Conservation (phyloP, 2,113 vertebrate genomes). For the Spea bombifrons region DNA sequence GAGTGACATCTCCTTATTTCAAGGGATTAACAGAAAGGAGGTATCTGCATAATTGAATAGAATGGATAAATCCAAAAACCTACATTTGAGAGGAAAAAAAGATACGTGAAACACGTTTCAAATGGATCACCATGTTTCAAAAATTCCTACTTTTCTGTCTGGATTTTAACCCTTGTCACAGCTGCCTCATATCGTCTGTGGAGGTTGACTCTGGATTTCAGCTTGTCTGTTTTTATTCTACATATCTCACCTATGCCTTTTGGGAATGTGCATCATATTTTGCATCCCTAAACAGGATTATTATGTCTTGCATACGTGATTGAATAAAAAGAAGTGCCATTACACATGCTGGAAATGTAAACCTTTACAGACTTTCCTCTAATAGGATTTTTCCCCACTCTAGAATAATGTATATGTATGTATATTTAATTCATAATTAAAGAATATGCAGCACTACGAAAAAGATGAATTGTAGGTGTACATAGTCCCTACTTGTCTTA, state of each 20-base stretch:
- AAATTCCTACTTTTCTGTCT: constrained; percentile 23
- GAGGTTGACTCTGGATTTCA: constrained; percentile 26
- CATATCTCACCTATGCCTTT: not conserved
- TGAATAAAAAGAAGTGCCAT: not conserved
- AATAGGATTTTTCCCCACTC: too few relatives aligned
- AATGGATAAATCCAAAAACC: not conserved
- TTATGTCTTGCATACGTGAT: not conserved
- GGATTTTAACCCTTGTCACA: constrained; percentile 26
- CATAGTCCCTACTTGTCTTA: too few relatives aligned
- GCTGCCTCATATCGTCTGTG: constrained; percentile 16
- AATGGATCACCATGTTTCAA: constrained; percentile 16
- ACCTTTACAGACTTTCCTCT: not conserved
- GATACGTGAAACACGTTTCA: not conserved
- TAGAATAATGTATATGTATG: too few relatives aligned
- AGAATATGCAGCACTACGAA: too few relatives aligned
- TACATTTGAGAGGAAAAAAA: not conserved
- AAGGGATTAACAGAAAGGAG: not conserved
- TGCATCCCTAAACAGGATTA: not conserved
- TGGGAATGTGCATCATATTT: constrained; percentile 6
- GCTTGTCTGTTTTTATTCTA: constrained; percentile 6
- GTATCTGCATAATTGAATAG: not conserved
- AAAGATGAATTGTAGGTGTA: too few relatives aligned
- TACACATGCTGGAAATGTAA: constrained; percentile 5
- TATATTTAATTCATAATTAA: too few relatives aligned
- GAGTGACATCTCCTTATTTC: constrained; percentile 10